phyloP scores from a whole-genome alignment of 2,797 vertebrate species.

The Eleutherodactylus coqui region DNA sequence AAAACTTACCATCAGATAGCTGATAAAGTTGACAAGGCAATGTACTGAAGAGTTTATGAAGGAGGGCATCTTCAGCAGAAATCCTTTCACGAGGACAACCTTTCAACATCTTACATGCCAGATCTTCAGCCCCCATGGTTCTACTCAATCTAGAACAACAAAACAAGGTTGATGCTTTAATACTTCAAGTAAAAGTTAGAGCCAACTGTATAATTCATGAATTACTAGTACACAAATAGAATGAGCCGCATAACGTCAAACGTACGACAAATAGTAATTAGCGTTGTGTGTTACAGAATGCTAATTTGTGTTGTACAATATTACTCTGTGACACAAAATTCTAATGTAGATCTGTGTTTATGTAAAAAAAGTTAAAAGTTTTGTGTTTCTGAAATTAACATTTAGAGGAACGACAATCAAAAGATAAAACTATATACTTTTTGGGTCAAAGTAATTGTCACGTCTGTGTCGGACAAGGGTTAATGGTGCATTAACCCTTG shows the following conservation, averaged over 20 bases:
- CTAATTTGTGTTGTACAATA: background rate
- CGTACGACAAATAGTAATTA: background rate
- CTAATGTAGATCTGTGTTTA: background rate
- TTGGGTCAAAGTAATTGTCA: too few species aligned
- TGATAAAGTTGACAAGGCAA: slow-evolving; percentile 83
- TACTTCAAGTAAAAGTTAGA: too few species aligned
- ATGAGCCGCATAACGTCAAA: background rate
- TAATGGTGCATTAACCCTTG: too few species aligned
- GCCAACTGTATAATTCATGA: background rate
- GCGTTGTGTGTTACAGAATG: background rate
- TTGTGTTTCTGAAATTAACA: background rate
- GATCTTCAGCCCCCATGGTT: slow-evolving; percentile 83
- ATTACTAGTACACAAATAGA: background rate
- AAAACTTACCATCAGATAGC: slow-evolving; percentile 81
- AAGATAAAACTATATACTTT: too few species aligned
- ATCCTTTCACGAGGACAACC: slow-evolving; percentile 77
- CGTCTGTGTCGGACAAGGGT: too few species aligned
- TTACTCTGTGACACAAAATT: background rate
- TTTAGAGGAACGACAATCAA: background rate
- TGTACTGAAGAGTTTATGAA: slow-evolving; percentile 83
- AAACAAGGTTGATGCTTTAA: slow-evolving; percentile 29
- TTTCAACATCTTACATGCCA: slow-evolving; percentile 83
- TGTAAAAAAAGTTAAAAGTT: background rate
- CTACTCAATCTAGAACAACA: slow-evolving; percentile 78
- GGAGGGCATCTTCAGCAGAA: slow-evolving; percentile 77